These are phyloP conservation scores for Phalera bucephala DNA, from an alignment of 2,888 invertebrate genomes.

Conservation along the genomic window DNA sequence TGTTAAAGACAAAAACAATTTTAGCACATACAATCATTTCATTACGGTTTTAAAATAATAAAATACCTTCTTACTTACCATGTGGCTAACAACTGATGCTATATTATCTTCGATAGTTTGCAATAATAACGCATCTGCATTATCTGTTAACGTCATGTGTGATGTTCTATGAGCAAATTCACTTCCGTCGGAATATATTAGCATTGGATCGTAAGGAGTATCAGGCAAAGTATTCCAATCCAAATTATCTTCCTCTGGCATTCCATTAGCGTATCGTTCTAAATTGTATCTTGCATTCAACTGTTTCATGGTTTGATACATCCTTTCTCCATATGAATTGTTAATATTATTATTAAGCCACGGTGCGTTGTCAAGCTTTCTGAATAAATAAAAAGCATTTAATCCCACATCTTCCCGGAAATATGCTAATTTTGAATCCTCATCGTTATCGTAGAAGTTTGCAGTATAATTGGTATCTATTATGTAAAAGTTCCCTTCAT, in stretches of 20 bases:
- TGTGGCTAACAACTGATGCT: constrained; percentile 46
- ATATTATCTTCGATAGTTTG: constrained; percentile 64
- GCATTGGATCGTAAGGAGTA: constrained; percentile 82
- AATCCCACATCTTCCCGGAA: constrained; percentile 89
- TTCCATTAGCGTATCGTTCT: constrained; percentile 86
- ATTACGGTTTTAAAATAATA: no score
- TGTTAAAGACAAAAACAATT: no score
- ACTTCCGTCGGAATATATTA: constrained; percentile 85
- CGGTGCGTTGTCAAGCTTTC: constrained; percentile 78
- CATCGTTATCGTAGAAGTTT: constrained; percentile 59
- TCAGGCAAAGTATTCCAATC: constrained; percentile 74
- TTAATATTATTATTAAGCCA: constrained; percentile 78
- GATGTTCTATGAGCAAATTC: constrained; percentile 82
- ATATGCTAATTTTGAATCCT: constrained; percentile 85
- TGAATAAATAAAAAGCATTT: constrained; percentile 85
- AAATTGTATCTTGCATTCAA: constrained; percentile 87
- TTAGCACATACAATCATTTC: no score
- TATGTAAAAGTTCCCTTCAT: constrained; percentile 65
- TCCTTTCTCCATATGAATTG: constrained; percentile 83
- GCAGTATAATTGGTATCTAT: constrained; percentile 67
- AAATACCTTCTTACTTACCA: constrained; percentile 57
- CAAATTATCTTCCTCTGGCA: constrained; percentile 81
- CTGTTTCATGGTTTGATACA: constrained; percentile 86
- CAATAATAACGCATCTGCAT: constrained; percentile 46
- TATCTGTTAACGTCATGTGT: constrained; percentile 58